phyloP scores from a whole-genome alignment of 2,113 vertebrate genomes.

The Macaca fascicularis region T2T-MFA8v1.1 NC_088392.1:1478501-1479000 shows the following conservation, averaged over 20 bases:
- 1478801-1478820: constrained; percentile 67
- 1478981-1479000: background rate
- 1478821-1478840: constrained; percentile 63
- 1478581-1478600: background rate
- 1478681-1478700: background rate
- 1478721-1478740: fast-evolving
- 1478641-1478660: too few species aligned
- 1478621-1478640: background rate
- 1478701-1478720: too few species aligned
- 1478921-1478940: constrained; percentile 54
- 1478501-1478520: background rate
- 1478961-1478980: background rate
- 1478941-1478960: background rate
- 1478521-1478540: background rate
- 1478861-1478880: background rate
- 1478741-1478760: constrained; percentile 59
- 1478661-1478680: too few species aligned
- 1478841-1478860: constrained; percentile 63
- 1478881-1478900: constrained; percentile 42
- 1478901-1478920: background rate
- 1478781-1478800: constrained; percentile 70
- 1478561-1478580: background rate
- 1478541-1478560: too few species aligned
- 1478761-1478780: constrained; percentile 59
- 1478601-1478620: background rate